phyloP scores from a whole-genome alignment of 1,140 invertebrate genomes.

The Penaeus vannamei region DNA sequence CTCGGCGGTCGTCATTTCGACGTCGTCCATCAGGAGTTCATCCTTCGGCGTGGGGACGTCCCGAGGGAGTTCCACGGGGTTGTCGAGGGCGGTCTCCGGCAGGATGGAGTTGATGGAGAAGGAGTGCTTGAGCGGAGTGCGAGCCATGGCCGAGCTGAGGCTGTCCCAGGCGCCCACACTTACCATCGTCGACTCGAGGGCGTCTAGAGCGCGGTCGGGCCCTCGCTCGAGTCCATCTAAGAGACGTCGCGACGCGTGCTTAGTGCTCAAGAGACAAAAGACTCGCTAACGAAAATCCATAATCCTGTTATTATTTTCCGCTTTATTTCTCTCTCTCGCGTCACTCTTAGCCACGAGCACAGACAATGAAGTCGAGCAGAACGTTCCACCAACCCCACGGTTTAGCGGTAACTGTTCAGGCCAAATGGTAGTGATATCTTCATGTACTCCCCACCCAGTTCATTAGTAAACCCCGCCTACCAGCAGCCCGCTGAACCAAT shows the following conservation, averaged over 20 bases:
- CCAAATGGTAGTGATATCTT: conserved; percentile 40
- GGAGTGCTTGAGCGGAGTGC: conserved; percentile 78
- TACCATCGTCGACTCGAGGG: conserved; percentile 28
- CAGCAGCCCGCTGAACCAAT: background rate
- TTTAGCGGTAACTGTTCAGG: conserved; percentile 58
- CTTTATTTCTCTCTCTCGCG: background rate
- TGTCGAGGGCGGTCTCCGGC: conserved; percentile 70
- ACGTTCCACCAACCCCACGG: conserved; percentile 42
- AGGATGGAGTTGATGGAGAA: conserved; percentile 83
- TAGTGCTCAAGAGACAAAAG: conserved; percentile 17
- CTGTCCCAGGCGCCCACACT: conserved; percentile 55
- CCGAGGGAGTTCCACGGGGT: conserved; percentile 49
- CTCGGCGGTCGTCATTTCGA: conserved; percentile 71
- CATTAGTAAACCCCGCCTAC: conserved; percentile 20
- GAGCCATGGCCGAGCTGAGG: conserved; percentile 72
- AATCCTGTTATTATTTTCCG: conserved; percentile 4
- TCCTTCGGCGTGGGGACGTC: conserved; percentile 59
- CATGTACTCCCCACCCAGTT: conserved; percentile 49
- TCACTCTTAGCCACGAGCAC: background rate
- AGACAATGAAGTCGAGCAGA: conserved; percentile 10
- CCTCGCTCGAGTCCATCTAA: conserved; percentile 35
- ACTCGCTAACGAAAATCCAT: conserved; percentile 6
- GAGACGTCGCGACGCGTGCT: too few relatives aligned
- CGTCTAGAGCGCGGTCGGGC: background rate
- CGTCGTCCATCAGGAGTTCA: conserved; percentile 54